Conservation (phyloP, 1,140 invertebrate species). For the Papilio xuthus region DNA sequence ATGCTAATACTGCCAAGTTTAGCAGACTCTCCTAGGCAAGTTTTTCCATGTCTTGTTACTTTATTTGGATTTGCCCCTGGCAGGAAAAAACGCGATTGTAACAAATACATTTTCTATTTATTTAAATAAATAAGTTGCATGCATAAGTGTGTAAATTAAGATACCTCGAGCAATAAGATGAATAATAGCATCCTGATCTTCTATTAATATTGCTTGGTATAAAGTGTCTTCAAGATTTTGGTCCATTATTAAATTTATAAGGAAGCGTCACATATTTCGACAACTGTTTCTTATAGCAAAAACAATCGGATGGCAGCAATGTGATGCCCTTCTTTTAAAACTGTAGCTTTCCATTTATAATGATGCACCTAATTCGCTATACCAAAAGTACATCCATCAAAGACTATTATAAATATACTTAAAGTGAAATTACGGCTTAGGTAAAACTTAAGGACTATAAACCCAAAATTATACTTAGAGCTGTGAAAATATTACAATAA, state of each 20-base stretch:
- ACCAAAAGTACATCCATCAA: background rate
- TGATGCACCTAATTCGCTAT: background rate
- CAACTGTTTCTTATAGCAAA: conserved; percentile 23
- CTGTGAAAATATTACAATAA: background rate
- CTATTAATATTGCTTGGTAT: conserved; percentile 55
- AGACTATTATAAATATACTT: background rate
- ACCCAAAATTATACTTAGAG: background rate
- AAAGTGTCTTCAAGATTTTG: conserved; percentile 63
- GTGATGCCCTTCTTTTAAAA: background rate
- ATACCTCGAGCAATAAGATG: conserved; percentile 59
- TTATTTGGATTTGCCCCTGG: conserved; percentile 75
- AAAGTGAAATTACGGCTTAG: background rate
- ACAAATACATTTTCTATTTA: conserved; percentile 32
- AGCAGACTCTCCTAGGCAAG: conserved; percentile 70
- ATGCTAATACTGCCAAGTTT: conserved; percentile 61
- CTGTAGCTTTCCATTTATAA: conserved; percentile 33
- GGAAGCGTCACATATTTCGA: conserved; percentile 31
- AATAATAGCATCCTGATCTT: conserved; percentile 56
- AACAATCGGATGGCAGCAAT: conserved; percentile 23
- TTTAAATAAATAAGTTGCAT: conserved; percentile 21
- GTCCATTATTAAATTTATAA: conserved; percentile 51
- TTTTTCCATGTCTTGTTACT: conserved; percentile 66
- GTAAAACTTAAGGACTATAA: background rate
- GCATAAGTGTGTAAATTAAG: conserved; percentile 6
- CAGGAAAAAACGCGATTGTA: conserved; percentile 34